Evolutionary conservation across 2,888 invertebrate species (phyloP).

Genomic region (Meteorus colon): DNA sequence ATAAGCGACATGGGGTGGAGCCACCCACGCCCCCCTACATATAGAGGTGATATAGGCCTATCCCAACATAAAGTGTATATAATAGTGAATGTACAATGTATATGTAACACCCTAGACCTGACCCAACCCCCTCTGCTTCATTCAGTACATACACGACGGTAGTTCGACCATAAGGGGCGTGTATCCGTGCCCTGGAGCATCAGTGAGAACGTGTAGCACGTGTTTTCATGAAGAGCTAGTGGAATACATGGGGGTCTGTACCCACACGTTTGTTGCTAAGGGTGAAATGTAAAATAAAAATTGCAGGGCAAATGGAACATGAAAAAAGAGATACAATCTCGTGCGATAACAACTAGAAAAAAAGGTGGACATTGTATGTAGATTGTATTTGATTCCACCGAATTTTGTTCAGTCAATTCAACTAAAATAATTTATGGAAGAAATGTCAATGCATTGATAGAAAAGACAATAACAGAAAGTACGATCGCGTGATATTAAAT

Average conservation of each 20-base stretch:
- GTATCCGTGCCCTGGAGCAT: constrained; percentile 65
- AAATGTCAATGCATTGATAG: too few relatives aligned
- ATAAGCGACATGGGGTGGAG: constrained; percentile 66
- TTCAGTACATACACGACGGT: constrained; percentile 32
- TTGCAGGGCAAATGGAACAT: constrained; percentile 23
- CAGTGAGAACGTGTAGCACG: constrained; percentile 42
- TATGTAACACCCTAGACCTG: constrained; percentile 51
- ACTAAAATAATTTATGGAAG: too few relatives aligned
- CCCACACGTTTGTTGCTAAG: constrained; percentile 30
- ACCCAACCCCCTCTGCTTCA: constrained; percentile 34
- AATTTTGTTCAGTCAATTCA: too few relatives aligned
- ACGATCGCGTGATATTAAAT: too few relatives aligned
- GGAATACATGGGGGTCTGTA: constrained; percentile 43
- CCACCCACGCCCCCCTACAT: constrained; percentile 64
- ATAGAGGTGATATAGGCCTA: constrained; percentile 62
- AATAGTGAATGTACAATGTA: constrained; percentile 54
- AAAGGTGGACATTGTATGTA: not conserved
- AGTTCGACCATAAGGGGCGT: constrained; percentile 62
- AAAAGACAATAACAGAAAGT: too few relatives aligned
- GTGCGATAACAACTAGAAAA: constrained; percentile 9
- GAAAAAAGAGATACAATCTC: constrained; percentile 27
- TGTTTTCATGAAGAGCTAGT: constrained; percentile 51
- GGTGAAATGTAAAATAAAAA: constrained; percentile 35
- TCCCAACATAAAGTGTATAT: constrained; percentile 63
- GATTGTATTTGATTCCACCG: not conserved